These are phyloP conservation scores for Momotus momota DNA, from an alignment of 2,797 vertebrate genomes.

Conservation along the genomic window DNA sequence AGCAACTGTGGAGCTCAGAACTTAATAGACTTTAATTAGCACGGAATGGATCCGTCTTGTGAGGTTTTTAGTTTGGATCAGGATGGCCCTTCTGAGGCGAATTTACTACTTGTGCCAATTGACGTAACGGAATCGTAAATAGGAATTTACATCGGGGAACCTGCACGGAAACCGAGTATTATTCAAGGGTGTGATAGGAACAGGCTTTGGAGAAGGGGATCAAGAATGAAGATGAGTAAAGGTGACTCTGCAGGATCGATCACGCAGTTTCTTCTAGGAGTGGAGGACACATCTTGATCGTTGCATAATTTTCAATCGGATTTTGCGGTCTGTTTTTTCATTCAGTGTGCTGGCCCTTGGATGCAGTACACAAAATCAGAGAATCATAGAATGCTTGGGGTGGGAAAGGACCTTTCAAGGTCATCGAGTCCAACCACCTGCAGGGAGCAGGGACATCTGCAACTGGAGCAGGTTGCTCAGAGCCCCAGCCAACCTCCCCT, in stretches of 20 bases:
- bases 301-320: neutral
- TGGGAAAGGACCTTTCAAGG: neutral
- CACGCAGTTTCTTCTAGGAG: neutral
- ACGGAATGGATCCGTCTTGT: neutral
- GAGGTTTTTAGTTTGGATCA: slow-evolving; percentile 10
- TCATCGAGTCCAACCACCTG: neutral
- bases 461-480: neutral
- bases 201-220: neutral
- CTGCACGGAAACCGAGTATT: neutral
- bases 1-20: neutral
- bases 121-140: neutral
- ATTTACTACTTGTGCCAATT: neutral
- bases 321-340: rapidly evolving
- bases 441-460: neutral
- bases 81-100: neutral
- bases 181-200: neutral
- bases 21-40: slow-evolving; percentile 25
- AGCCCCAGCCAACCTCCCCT: neutral
- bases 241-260: neutral
- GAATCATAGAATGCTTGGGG: neutral
- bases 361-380: neutral
- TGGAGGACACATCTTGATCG: neutral
- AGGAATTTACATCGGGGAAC: neutral
- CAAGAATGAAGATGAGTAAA: neutral
- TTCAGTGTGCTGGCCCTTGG: neutral